Conservation (phyloP, 2,797 vertebrate species). For the Syncerus caffer region DNA sequence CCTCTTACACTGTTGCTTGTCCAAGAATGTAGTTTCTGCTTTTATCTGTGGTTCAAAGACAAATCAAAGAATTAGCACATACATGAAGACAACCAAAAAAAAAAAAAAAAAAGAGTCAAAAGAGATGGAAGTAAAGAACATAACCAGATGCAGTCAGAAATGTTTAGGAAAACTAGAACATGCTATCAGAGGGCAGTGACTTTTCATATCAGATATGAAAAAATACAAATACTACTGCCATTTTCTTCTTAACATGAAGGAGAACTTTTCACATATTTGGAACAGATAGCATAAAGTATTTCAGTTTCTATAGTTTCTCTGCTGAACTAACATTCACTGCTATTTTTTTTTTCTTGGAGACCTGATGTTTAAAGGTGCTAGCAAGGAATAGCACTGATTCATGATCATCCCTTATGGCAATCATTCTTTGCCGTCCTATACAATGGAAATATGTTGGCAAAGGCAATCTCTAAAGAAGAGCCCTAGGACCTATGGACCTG, state of each 20-base stretch:
- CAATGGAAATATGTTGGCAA: background rate
- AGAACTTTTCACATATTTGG: background rate
- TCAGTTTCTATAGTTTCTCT: background rate
- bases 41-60: background rate
- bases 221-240: background rate
- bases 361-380: background rate
- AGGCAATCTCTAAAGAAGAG: background rate
- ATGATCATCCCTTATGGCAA: background rate
- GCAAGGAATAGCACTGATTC: background rate
- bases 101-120: background rate
- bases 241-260: background rate
- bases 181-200: background rate
- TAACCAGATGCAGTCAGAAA: background rate
- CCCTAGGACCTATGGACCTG: background rate
- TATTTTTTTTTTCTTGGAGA: background rate
- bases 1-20: background rate
- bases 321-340: background rate
- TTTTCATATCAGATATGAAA: background rate
- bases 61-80: background rate
- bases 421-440: background rate
- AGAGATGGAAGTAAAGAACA: background rate
- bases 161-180: background rate
- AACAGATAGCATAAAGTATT: background rate
- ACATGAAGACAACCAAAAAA: background rate
- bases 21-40: background rate